Conservation (phyloP, 2,888 invertebrate genomes). For the Diplolepis rosae region DNA sequence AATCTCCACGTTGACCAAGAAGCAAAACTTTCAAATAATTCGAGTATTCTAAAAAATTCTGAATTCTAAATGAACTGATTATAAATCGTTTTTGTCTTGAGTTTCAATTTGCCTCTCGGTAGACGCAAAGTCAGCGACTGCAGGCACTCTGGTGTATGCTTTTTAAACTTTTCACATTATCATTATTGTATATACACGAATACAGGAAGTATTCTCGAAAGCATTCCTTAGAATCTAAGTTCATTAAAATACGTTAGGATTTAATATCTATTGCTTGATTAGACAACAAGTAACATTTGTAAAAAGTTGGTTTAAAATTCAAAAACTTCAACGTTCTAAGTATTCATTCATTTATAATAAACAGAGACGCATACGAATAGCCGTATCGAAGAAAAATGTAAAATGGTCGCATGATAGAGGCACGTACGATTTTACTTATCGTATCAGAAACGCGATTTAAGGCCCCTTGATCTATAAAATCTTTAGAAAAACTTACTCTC, state of each 20-base stretch:
- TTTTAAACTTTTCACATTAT: background rate
- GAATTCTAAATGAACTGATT: conserved; percentile 3
- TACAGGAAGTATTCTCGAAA: conserved; percentile 1
- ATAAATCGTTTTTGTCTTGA: background rate
- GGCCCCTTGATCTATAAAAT: conserved; percentile 17
- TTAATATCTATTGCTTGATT: conserved; percentile 59
- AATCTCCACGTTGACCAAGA: background rate
- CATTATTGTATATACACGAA: conserved; percentile 11
- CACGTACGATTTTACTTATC: conserved; percentile 29
- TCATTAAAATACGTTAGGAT: conserved; percentile 45
- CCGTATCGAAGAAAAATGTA: conserved; percentile 46
- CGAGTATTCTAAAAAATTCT: conserved; percentile 12
- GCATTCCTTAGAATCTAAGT: background rate
- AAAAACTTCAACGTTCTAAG: conserved; percentile 71
- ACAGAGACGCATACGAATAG: conserved; percentile 47
- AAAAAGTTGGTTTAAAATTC: conserved; percentile 69
- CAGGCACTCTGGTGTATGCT: background rate
- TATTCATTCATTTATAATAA: conserved; percentile 59
- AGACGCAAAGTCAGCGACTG: background rate
- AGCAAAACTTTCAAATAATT: background rate
- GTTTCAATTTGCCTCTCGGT: background rate
- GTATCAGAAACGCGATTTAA: background rate
- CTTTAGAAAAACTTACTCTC: background rate
- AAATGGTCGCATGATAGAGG: conserved; percentile 35
- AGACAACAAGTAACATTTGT: conserved; percentile 67